A percentile compares a stretch with the other conserved stretches of the same genome.
phyloP scores from a whole-genome alignment of 2,888 invertebrate genomes.

The Seira ritae region DNA sequence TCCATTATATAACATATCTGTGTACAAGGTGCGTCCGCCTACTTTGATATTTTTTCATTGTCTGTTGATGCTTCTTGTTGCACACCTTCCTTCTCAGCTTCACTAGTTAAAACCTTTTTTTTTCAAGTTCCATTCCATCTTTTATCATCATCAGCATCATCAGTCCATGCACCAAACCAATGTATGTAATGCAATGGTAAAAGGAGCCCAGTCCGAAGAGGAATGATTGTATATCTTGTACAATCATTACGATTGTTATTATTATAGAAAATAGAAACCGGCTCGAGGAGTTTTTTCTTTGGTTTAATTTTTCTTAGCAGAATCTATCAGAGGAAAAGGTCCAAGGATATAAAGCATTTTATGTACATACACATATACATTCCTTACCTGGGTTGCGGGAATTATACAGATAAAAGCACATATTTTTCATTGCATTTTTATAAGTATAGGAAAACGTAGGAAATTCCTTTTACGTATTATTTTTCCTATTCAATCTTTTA shows the following conservation, averaged over 20 bases:
- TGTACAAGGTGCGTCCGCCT: constrained; percentile 70
- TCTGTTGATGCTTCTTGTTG: constrained; percentile 56
- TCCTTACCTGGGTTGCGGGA: not conserved
- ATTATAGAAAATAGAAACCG: constrained; percentile 63
- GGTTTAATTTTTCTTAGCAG: not conserved
- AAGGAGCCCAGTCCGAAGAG: too few species aligned
- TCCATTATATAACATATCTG: constrained; percentile 68
- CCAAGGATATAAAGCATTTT: too few species aligned
- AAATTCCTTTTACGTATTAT: too few species aligned
- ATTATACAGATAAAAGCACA: too few species aligned
- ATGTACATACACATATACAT: constrained; percentile 29
- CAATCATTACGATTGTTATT: constrained; percentile 63
- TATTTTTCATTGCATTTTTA: too few species aligned
- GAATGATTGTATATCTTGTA: constrained; percentile 59
- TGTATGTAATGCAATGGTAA: constrained; percentile 18
- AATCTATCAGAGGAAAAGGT: too few species aligned
- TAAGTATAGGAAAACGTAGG: too few species aligned
- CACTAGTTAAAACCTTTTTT: constrained; percentile 9
- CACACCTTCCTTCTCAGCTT: constrained; percentile 41
- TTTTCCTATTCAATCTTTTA: too few species aligned
- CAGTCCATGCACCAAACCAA: constrained; percentile 37
- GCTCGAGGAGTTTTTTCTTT: constrained; percentile 39
- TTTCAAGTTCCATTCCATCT: constrained; percentile 48
- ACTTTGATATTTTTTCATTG: constrained; percentile 60
- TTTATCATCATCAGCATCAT: constrained; percentile 53